Evolutionary conservation across 2,888 invertebrate species (phyloP).

Genomic region (Pimpla rufipes): DNA sequence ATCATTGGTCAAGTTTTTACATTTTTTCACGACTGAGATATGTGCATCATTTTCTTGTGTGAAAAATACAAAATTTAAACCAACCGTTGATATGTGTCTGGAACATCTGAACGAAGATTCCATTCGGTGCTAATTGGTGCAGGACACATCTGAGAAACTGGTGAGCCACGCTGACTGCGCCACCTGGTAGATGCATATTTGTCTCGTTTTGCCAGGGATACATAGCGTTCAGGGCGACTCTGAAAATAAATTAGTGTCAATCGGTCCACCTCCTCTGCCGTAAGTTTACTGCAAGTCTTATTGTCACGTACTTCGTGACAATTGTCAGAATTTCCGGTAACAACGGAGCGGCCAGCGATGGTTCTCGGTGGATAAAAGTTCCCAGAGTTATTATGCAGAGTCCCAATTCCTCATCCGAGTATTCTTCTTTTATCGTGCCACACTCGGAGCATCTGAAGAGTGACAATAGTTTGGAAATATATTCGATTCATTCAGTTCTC

Average conservation of each 20-base stretch:
- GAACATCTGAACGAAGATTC: constrained; percentile 98
- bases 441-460: constrained; percentile 92
- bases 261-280: constrained; percentile 20
- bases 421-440: constrained; percentile 95
- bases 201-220: constrained; percentile 96
- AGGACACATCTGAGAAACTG: constrained; percentile 98
- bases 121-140: constrained; percentile 98
- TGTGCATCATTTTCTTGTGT: constrained; percentile 7
- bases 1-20: neutral
- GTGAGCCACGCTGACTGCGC: constrained; percentile 97
- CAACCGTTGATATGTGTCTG: constrained; percentile 94
- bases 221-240: constrained; percentile 91
- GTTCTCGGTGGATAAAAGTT: constrained; percentile 98
- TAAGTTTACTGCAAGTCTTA: neutral
- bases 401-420: constrained; percentile 98
- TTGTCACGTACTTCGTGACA: constrained; percentile 91
- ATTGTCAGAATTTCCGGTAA: constrained; percentile 96
- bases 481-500: neutral
- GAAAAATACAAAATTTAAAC: neutral
- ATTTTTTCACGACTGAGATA: neutral
- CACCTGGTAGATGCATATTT: constrained; percentile 96
- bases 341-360: constrained; percentile 96
- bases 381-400: constrained; percentile 97
- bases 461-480: neutral
- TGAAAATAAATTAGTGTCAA: constrained; percentile 79